Conservation (phyloP, 2,888 invertebrate species). For the Cylloceria caligata region DNA sequence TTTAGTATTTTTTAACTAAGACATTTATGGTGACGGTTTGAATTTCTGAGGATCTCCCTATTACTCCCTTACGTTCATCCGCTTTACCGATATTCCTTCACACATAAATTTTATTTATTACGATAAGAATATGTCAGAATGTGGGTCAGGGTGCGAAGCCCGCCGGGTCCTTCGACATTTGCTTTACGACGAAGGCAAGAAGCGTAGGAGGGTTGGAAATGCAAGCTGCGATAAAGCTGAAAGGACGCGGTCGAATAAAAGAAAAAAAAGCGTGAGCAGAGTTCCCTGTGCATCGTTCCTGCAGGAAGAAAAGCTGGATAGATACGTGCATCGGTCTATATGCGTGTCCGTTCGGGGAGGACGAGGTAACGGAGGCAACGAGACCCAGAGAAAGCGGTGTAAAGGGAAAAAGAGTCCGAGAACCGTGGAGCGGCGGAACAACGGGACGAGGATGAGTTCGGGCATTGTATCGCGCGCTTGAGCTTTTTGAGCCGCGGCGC, state of each 20-base stretch:
- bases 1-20: background rate
- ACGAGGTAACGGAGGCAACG: conserved; percentile 16
- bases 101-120: background rate
- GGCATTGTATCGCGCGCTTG: conserved; percentile 77
- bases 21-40: no score
- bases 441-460: conserved; percentile 55
- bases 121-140: background rate
- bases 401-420: conserved; percentile 40
- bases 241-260: conserved; percentile 1
- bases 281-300: conserved; percentile 11
- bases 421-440: conserved; percentile 43
- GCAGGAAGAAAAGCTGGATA: conserved; percentile 69
- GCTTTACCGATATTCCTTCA: background rate
- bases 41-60: no score
- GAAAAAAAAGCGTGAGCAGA: background rate
- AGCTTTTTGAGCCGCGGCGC: conserved; percentile 73
- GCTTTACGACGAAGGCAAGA: background rate
- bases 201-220: conserved; percentile 73
- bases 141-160: conserved; percentile 1
- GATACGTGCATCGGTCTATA: conserved; percentile 45
- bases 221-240: conserved; percentile 34
- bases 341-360: background rate
- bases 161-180: no score
- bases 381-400: conserved; percentile 43
- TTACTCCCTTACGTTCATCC: background rate